phyloP scores from a whole-genome alignment of 2,113 vertebrate species.

The Thryonomys swinderianus region DNA sequence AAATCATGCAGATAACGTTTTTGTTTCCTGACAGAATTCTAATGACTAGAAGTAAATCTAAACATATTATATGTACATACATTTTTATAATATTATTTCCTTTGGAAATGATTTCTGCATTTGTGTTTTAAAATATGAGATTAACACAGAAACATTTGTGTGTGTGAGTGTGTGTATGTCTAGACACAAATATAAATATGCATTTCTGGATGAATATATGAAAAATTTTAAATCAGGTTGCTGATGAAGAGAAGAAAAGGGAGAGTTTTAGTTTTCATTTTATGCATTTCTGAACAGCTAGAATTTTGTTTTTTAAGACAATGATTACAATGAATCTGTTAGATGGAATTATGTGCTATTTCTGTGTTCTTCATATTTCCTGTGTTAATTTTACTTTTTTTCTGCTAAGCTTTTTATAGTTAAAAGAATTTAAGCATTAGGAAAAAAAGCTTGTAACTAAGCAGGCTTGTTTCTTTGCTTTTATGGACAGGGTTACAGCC shows the following conservation, averaged over 20 bases:
- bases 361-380: constrained; percentile 13
- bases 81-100: background rate
- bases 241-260: background rate
- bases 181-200: background rate
- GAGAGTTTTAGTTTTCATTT: background rate
- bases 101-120: background rate
- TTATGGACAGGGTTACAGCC: background rate
- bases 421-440: background rate
- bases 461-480: background rate
- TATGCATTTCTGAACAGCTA: background rate
- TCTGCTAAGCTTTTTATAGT: background rate
- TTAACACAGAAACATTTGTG: background rate
- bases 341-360: background rate
- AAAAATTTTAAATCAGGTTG: background rate
- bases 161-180: background rate
- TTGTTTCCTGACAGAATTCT: background rate
- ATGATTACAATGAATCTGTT: constrained; percentile 26
- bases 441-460: background rate
- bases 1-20: background rate
- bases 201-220: background rate
- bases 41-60: background rate
- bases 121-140: constrained; percentile 48
- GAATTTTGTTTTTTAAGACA: constrained; percentile 48
- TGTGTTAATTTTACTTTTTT: background rate
- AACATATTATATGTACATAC: background rate